These are phyloP conservation scores for Egretta garzetta DNA, from an alignment of 2,113 vertebrate species.

Conservation along the genomic window DNA sequence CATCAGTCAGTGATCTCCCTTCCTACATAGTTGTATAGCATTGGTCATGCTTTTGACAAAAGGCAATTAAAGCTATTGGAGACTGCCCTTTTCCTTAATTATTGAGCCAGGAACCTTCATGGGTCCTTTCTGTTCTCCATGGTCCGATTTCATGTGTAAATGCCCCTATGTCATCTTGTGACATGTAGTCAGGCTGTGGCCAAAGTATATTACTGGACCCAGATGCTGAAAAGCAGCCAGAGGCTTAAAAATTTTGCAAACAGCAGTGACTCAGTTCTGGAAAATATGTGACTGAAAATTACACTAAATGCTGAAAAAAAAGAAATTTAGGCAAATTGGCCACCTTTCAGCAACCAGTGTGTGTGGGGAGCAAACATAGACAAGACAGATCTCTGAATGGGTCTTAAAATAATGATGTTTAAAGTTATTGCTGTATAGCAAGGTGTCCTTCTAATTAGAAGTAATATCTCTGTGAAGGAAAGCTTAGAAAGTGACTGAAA, in stretches of 20 bases:
- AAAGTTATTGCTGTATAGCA: background rate
- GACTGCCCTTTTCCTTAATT: background rate
- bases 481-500: background rate
- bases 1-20: background rate
- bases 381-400: background rate
- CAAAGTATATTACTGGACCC: background rate
- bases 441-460: background rate
- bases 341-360: background rate
- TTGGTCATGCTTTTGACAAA: background rate
- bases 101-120: background rate
- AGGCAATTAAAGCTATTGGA: background rate
- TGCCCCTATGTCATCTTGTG: background rate
- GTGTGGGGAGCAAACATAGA: rapidly evolving
- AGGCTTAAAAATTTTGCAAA: background rate
- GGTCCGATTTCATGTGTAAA: background rate
- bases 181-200: background rate
- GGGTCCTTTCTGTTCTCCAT: background rate
- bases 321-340: background rate
- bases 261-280: background rate
- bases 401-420: background rate
- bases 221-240: background rate
- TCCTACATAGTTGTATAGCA: background rate
- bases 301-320: background rate
- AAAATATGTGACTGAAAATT: background rate
- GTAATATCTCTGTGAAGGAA: background rate